Conservation (phyloP, 92 coral and sea anemone species). For the Actinostola sp. region DNA sequence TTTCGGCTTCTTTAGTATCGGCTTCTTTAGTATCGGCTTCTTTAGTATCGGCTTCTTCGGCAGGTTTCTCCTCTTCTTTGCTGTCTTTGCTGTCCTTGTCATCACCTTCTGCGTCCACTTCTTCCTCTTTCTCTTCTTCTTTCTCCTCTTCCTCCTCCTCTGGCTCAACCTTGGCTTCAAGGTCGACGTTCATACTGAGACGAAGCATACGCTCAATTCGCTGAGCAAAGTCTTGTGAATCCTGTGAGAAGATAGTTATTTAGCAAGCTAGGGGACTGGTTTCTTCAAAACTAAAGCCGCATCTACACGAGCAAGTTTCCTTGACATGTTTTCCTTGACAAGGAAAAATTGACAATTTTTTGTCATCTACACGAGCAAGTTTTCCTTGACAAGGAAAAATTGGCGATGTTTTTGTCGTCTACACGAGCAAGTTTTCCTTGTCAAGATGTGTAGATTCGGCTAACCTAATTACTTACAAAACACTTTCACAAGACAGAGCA, state of each 20-base stretch:
- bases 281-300: too few relatives aligned
- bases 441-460: too few relatives aligned
- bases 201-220: conserved; percentile 99
- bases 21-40: conserved; percentile 54
- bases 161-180: conserved; percentile 87
- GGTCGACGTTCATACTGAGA: conserved; percentile 92
- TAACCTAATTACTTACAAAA: too few relatives aligned
- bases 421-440: too few relatives aligned
- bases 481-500: too few relatives aligned
- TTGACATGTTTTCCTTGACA: too few relatives aligned
- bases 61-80: conserved; percentile 58
- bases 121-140: conserved; percentile 71
- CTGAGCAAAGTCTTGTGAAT: conserved; percentile 87
- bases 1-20: conserved; percentile 39
- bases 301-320: too few relatives aligned
- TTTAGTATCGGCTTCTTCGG: conserved; percentile 59
- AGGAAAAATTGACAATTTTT: too few relatives aligned
- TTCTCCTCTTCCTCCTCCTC: conserved; percentile 90
- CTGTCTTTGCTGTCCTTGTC: conserved; percentile 62
- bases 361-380: too few relatives aligned
- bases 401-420: too few relatives aligned
- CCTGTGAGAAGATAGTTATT: conserved; percentile 54
- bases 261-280: too few relatives aligned
- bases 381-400: too few relatives aligned
- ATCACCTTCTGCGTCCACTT: conserved; percentile 76